Conservation (phyloP, 2,797 vertebrate genomes). For the Mus spretus region DNA sequence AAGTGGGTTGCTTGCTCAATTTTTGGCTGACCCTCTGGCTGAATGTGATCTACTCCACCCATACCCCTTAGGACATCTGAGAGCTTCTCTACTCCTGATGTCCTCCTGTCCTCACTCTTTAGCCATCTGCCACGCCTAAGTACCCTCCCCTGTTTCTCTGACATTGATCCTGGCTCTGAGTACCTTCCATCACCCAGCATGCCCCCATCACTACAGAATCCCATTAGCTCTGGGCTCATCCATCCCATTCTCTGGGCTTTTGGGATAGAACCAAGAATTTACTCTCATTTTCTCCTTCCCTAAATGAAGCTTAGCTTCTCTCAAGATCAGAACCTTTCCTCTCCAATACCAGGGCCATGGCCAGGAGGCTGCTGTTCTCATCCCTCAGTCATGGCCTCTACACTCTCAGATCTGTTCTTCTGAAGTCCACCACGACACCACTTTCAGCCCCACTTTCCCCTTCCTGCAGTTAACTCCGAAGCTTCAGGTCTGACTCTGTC, state of each 20-base stretch:
- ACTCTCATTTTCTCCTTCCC: background rate
- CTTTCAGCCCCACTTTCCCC: accelerated
- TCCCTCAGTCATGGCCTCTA: accelerated
- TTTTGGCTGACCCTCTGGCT: background rate
- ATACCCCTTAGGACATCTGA: background rate
- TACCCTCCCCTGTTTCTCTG: background rate
- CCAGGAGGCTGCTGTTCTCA: background rate
- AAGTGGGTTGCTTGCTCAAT: conserved; percentile 7
- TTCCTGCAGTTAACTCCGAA: background rate
- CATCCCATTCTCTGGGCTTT: background rate
- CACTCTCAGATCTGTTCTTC: accelerated
- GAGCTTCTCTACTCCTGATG: background rate
- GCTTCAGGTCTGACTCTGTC: background rate
- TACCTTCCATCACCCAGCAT: background rate
- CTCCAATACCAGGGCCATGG: background rate
- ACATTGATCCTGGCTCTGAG: background rate
- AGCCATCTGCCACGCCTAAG: no score
- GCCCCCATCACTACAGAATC: background rate
- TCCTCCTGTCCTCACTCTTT: background rate
- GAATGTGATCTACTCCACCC: background rate
- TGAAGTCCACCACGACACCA: background rate
- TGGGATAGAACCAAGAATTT: background rate
- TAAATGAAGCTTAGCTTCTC: background rate
- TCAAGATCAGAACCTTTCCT: background rate
- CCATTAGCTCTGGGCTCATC: background rate